These are phyloP conservation scores for Drosophila parabipectinata DNA, from an alignment of 1,140 invertebrate genomes.

Conservation along the genomic window DNA sequence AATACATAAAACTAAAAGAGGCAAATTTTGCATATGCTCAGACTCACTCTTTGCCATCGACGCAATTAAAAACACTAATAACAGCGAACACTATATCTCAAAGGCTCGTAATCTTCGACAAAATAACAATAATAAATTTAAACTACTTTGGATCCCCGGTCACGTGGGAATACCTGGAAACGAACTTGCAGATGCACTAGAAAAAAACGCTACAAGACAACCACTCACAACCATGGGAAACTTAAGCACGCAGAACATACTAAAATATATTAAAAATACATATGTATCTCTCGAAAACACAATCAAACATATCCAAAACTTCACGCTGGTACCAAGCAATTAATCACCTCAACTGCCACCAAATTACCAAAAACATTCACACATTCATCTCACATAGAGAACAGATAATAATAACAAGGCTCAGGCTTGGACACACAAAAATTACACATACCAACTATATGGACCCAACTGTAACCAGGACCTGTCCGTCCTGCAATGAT, in stretches of 20 bases:
- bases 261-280: neutral
- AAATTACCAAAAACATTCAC: too few species aligned
- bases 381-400: neutral
- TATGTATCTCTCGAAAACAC: too few species aligned
- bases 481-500: too few species aligned
- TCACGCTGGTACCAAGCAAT: too few species aligned
- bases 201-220: slow-evolving; percentile 5
- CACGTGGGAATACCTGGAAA: slow-evolving; percentile 8
- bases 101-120: slow-evolving; percentile 4
- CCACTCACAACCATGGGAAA: slow-evolving; percentile 1
- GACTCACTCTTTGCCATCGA: slow-evolving; percentile 18
- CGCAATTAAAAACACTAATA: slow-evolving; percentile 26
- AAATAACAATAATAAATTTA: slow-evolving; percentile 12
- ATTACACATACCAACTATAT: slow-evolving; percentile 3
- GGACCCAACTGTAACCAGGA: too few species aligned
- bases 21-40: slow-evolving; percentile 23
- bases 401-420: slow-evolving; percentile 2
- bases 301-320: too few species aligned
- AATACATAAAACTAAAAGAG: slow-evolving; percentile 18
- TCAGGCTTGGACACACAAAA: slow-evolving; percentile 5
- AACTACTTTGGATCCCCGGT: slow-evolving; percentile 1
- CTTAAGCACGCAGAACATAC: neutral
- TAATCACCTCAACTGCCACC: too few species aligned
- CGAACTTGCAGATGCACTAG: slow-evolving; percentile 2
- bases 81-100: slow-evolving; percentile 15